Evolutionary conservation across 2,888 invertebrate genomes (phyloP).

Genomic region (Ochropacha duplaris): DNA sequence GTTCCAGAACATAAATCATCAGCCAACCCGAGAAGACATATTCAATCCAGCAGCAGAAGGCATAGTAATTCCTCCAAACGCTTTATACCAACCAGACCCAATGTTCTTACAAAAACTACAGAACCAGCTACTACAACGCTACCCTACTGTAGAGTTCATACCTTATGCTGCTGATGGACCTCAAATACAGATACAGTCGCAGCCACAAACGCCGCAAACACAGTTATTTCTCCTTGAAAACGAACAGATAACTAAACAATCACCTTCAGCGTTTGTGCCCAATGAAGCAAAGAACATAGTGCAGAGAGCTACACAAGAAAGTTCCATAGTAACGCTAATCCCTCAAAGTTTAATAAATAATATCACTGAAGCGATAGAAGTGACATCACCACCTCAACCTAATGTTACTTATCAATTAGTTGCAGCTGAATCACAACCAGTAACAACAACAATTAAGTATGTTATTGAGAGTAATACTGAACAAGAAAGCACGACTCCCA

Average conservation of each 20-base stretch:
- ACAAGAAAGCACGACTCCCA: constrained; percentile 57
- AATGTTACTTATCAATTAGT: constrained; percentile 52
- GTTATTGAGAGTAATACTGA: constrained; percentile 53
- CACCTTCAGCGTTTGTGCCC: constrained; percentile 46
- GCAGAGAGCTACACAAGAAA: constrained; percentile 69
- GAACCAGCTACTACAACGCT: constrained; percentile 64
- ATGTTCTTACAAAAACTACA: constrained; percentile 73
- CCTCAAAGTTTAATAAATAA: constrained; percentile 53
- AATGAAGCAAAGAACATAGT: constrained; percentile 60
- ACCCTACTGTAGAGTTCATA: constrained; percentile 68
- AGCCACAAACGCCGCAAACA: constrained; percentile 21
- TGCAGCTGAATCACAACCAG: constrained; percentile 51
- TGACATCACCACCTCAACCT: constrained; percentile 41
- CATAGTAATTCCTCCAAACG: constrained; percentile 63
- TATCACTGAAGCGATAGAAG: constrained; percentile 50
- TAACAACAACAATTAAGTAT: constrained; percentile 59
- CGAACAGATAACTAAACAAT: constrained; percentile 53
- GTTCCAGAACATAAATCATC: constrained; percentile 17
- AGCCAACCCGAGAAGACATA: constrained; percentile 62
- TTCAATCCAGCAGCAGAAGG: constrained; percentile 61
- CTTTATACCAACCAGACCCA: constrained; percentile 80
- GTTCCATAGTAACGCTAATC: constrained; percentile 50
- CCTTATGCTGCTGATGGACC: constrained; percentile 63
- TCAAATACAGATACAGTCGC: constrained; percentile 25
- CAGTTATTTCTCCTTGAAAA: constrained; percentile 56